Conservation (phyloP, 1,140 invertebrate genomes). For the Caenorhabditis elegans region DNA sequence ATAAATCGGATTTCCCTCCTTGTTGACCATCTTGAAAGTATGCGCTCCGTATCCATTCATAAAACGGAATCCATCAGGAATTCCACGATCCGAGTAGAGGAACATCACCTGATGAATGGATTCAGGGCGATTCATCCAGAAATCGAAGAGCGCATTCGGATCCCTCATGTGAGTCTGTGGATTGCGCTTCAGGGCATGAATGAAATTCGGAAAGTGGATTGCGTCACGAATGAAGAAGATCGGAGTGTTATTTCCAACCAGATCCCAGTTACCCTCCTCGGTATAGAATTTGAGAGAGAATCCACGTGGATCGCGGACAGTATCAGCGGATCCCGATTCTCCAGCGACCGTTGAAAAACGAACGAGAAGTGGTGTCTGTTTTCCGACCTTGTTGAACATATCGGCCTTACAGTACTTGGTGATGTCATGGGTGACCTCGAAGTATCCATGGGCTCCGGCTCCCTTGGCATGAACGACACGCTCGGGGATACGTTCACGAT, state of each 20-base stretch:
- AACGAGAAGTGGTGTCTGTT: conserved; percentile 79
- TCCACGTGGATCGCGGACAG: conserved; percentile 81
- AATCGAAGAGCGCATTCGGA: conserved; percentile 93
- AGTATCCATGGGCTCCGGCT: conserved; percentile 89
- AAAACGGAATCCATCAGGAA: conserved; percentile 81
- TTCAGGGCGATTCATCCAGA: conserved; percentile 83
- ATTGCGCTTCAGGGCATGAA: conserved; percentile 91
- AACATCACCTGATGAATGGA: conserved; percentile 83
- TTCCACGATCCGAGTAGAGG: conserved; percentile 86
- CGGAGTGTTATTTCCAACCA: conserved; percentile 92
- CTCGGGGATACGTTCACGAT: conserved; percentile 89
- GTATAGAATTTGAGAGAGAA: conserved; percentile 94
- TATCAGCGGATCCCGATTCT: conserved; percentile 81
- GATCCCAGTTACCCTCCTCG: conserved; percentile 92
- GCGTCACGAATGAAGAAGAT: conserved; percentile 94
- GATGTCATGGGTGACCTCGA: conserved; percentile 89
- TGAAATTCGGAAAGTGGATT: conserved; percentile 84
- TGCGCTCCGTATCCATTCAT: conserved; percentile 96
- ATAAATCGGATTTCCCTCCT: conserved; percentile 76
- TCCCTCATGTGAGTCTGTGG: conserved; percentile 88
- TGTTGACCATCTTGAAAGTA: conserved; percentile 89
- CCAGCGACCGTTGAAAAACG: conserved; percentile 84
- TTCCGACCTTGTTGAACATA: conserved; percentile 80
- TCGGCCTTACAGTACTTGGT: conserved; percentile 80
- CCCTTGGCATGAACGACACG: conserved; percentile 96